Evolutionary conservation across 2,797 vertebrate species (phyloP).

Genomic region (Loriculus beryllinus): DNA sequence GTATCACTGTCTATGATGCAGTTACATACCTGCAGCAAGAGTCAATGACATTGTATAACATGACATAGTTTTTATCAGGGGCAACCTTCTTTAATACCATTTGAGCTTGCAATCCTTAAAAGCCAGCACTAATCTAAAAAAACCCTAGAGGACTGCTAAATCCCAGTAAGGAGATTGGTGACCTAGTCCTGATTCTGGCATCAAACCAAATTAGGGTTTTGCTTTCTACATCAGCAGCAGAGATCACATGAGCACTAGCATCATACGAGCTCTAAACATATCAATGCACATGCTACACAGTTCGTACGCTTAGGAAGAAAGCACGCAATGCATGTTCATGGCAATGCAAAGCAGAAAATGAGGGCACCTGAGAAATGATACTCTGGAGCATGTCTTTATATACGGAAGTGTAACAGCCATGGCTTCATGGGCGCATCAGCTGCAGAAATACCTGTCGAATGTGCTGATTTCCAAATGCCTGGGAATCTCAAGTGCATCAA

Average conservation of each 20-base stretch:
- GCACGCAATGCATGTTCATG: fast-evolving
- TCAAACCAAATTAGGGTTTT: background rate
- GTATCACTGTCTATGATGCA: background rate
- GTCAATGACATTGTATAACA: conserved; percentile 41
- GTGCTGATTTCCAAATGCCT: background rate
- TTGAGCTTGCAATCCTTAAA: conserved; percentile 63
- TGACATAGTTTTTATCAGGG: conserved; percentile 29
- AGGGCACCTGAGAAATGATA: background rate
- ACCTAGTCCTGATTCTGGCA: conserved; percentile 49
- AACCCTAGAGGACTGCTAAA: conserved; percentile 40
- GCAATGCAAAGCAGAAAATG: background rate
- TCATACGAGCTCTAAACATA: fast-evolving
- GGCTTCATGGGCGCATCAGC: background rate
- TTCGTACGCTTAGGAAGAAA: background rate
- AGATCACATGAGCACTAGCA: background rate
- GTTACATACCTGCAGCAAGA: background rate
- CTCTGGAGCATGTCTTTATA: background rate
- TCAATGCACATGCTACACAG: fast-evolving
- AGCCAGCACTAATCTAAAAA: conserved; percentile 69
- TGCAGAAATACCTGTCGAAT: background rate
- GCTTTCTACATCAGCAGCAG: background rate
- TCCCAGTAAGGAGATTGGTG: conserved; percentile 71
- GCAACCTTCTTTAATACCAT: conserved; percentile 50
- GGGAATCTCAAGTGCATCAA: background rate
- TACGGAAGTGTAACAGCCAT: fast-evolving